Evolutionary conservation across 1,140 invertebrate species (phyloP), one percentile per base, ranked within the genome.

Genomic region (Drosophila watanabei): DNA sequence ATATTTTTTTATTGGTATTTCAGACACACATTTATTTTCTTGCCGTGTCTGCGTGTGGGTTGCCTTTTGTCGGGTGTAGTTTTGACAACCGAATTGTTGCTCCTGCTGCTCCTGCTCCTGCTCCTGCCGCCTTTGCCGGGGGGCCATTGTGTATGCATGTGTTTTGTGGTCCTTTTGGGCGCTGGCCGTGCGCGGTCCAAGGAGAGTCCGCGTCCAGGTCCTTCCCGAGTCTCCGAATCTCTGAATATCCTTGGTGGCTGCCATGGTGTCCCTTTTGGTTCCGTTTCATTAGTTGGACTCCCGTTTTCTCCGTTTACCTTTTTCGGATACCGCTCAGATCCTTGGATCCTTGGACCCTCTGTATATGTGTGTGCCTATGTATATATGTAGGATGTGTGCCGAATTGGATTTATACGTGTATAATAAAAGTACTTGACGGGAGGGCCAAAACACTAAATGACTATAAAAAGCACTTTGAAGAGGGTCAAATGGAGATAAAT

Each of bases 401-500:
- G 88, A 91, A 91, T 91, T 92, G 89, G 84, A 88, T 91, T 91
- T 91, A 86, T 91, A 91, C 88, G 83, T 91, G 85, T 86, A 82
- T 83, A 91, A 89, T 91, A 87, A 91, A 92, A 91, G 85, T 90
- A 92, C 87, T 82, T 92, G 91, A 86, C 91, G 86, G 84, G 87
- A 81, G 85, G 91, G 88, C 87, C 83, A 91, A 90, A 78, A 87
- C 91, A 85, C 88, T 91, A 92, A 92, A 92, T 92, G 84, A 84
- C 90, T 92, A 92, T 92, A 93, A 91, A 93, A 89, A 93, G 89
- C 89, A 92, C 89, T 93, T 93, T 93, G 92, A 93, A 93, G 92
- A 93, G 92, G 92, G 92, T 93, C 92, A 93, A 93, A 93, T 93
- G 92, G 92, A 93, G 90, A 93, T 93, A 93, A 93, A 93, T 93